Percentiles rank a stretch among this genome's conserved stretches.
These are phyloP conservation scores for Zosterops japonicus DNA, from an alignment of 2,113 vertebrate genomes.

Conservation along the genomic window DNA sequence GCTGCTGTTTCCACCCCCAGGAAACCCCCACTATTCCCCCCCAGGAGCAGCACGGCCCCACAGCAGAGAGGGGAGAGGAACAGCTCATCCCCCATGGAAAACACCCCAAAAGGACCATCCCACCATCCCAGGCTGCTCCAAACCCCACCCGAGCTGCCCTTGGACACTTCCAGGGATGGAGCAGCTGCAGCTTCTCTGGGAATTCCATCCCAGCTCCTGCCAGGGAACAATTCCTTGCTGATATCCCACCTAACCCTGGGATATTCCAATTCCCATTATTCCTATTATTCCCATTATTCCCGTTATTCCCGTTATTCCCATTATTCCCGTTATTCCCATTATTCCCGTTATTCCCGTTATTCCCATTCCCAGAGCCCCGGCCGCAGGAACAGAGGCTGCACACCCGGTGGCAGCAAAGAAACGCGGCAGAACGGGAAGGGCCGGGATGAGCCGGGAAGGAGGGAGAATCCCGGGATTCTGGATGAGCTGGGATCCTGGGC, in stretches of 20 bases:
- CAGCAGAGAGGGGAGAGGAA: neutral
- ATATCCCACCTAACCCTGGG: neutral
- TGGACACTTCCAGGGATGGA: neutral
- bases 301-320: too few species aligned
- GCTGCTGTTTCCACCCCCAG: too few species aligned
- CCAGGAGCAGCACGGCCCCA: neutral
- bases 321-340: neutral
- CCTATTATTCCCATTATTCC: too few species aligned
- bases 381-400: conserved; percentile 21
- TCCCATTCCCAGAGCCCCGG: neutral
- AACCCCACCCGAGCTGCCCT: neutral
- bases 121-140: neutral
- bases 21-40: too few species aligned
- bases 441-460: neutral
- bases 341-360: too few species aligned
- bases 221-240: neutral
- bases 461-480: neutral
- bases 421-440: neutral
- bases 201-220: neutral
- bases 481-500: too few species aligned
- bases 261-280: neutral
- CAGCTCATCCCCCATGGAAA: neutral
- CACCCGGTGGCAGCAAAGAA: conserved; percentile 63
- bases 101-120: neutral
- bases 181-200: neutral